Conservation (phyloP, 1,140 invertebrate genomes). For the Asbolus verrucosus region DNA sequence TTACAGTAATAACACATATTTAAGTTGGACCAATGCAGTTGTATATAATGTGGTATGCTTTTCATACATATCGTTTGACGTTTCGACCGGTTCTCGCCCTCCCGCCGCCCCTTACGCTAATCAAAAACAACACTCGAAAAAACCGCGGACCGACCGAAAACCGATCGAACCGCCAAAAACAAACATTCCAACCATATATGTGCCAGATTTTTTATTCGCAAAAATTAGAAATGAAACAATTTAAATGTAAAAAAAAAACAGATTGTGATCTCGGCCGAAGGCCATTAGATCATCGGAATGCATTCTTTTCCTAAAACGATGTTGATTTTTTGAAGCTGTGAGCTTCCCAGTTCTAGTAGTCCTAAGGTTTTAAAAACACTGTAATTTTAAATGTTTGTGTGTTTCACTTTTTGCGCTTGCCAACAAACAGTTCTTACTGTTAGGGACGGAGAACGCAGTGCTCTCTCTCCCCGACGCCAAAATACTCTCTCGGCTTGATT, state of each 20-base stretch:
- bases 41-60: constrained; percentile 64
- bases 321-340: constrained; percentile 57
- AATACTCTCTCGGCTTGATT: constrained; percentile 40
- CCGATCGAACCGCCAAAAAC: constrained; percentile 57
- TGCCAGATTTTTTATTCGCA: constrained; percentile 67
- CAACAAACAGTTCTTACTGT: constrained; percentile 41
- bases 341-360: constrained; percentile 58
- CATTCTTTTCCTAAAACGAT: constrained; percentile 58
- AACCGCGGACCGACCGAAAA: constrained; percentile 34
- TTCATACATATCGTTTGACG: constrained; percentile 65
- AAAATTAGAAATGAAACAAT: constrained; percentile 60
- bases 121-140: no score
- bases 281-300: constrained; percentile 56
- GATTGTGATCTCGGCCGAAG: constrained; percentile 56
- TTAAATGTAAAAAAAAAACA: constrained; percentile 53
- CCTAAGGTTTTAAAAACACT: constrained; percentile 62
- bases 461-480: constrained; percentile 10
- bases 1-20: constrained; percentile 65
- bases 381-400: constrained; percentile 65
- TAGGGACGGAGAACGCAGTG: not conserved
- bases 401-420: constrained; percentile 63
- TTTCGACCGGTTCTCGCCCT: constrained; percentile 35
- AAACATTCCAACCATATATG: constrained; percentile 68
- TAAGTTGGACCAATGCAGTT: constrained; percentile 66
- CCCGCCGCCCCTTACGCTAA: not conserved